Evolutionary conservation across 2,113 vertebrate genomes (phyloP).

Genomic region (Ardeotis arabs): DNA sequence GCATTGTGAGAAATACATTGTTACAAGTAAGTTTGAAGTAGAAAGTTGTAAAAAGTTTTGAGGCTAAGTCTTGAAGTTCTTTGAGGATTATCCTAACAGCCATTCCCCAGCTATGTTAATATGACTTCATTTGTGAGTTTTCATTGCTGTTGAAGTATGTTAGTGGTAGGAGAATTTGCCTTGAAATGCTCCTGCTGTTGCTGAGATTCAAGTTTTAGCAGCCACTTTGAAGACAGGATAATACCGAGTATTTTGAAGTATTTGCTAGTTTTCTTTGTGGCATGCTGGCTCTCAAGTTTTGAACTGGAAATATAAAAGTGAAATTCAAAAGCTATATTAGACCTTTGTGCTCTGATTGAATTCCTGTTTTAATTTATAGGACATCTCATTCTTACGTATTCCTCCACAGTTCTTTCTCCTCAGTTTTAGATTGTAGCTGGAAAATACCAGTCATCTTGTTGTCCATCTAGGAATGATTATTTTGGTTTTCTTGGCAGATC

Average conservation of each 20-base stretch:
- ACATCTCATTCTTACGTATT: background rate
- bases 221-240: background rate
- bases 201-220: background rate
- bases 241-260: background rate
- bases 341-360: background rate
- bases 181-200: background rate
- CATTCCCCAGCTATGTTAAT: background rate
- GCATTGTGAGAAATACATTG: background rate
- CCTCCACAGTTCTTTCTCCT: background rate
- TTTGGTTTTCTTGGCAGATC: slow-evolving; percentile 16
- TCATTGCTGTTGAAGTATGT: background rate
- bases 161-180: background rate
- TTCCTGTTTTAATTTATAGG: background rate
- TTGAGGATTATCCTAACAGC: background rate
- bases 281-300: background rate
- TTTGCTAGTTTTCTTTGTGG: background rate
- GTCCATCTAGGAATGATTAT: slow-evolving; percentile 9
- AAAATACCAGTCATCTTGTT: background rate
- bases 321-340: background rate
- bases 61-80: background rate
- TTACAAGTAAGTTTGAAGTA: background rate
- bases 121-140: background rate
- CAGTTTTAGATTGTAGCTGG: background rate
- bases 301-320: background rate
- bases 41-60: background rate